A percentile compares a stretch with the other conserved stretches of the same genome.
These are phyloP conservation scores for Artemisiospiza belli DNA, from an alignment of 2,113 vertebrate genomes.

Conservation along the genomic window DNA sequence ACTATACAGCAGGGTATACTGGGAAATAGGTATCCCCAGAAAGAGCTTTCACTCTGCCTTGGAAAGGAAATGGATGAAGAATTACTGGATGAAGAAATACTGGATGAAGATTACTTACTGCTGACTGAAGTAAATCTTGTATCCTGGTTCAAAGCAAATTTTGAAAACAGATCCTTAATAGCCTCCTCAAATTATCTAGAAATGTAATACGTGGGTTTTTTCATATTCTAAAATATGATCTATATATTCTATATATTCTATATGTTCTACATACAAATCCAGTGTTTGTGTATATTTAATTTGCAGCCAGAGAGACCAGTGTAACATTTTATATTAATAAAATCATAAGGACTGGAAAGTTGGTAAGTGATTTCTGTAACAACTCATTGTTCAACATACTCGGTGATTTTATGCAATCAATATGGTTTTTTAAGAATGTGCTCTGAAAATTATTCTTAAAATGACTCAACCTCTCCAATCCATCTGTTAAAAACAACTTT, in stretches of 20 bases:
- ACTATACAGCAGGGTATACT: not conserved
- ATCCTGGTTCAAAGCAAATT: not conserved
- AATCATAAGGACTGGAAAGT: not conserved
- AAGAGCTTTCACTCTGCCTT: not conserved
- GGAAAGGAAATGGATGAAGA: not conserved
- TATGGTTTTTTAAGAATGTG: not conserved
- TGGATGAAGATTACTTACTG: not conserved
- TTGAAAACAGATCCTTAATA: not conserved
- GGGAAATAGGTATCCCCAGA: not conserved
- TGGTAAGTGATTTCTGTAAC: not conserved
- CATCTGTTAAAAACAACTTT: not conserved
- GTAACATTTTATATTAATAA: not conserved
- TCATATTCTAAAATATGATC: not conserved
- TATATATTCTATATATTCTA: too few species aligned
- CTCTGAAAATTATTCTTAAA: slow-evolving; percentile 7
- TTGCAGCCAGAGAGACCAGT: not conserved
- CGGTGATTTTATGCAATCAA: not conserved
- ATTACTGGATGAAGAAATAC: not conserved
- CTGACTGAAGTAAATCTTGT: not conserved
- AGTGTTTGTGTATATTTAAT: not conserved
- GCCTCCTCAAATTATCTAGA: not conserved
- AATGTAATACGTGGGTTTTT: not conserved
- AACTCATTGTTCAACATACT: not conserved
- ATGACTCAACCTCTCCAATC: not conserved
- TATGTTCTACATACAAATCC: not conserved